Evolutionary conservation across 2,113 vertebrate species (phyloP).

Genomic region (Pangasianodon gigas): DNA sequence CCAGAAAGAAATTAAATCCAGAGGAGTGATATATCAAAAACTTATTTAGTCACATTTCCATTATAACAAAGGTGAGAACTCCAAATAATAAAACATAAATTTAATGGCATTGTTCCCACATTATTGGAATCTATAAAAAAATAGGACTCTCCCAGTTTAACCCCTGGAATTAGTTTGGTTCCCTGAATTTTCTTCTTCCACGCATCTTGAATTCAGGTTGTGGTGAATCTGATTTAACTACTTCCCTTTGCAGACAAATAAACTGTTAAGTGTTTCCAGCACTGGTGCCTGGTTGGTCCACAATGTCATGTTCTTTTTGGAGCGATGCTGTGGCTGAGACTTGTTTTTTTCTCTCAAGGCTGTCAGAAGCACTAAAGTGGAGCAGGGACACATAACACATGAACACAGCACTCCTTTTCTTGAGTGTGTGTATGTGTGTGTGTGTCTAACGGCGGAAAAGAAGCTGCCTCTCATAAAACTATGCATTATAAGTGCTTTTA

Average conservation of each 20-base stretch:
- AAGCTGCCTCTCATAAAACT: constrained; percentile 18
- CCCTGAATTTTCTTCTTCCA: neutral
- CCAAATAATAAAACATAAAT: too few relatives aligned
- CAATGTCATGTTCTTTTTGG: neutral
- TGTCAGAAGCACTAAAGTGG: constrained; percentile 5
- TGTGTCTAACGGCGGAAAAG: neutral
- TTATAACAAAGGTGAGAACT: too few relatives aligned
- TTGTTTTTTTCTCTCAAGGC: neutral
- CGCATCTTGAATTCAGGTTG: neutral
- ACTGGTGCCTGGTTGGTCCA: neutral
- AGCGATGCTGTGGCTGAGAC: constrained; percentile 10
- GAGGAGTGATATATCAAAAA: too few relatives aligned
- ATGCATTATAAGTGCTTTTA: constrained; percentile 33
- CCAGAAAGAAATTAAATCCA: too few relatives aligned
- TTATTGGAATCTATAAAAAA: neutral
- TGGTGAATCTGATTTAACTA: neutral
- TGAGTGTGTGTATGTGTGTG: neutral
- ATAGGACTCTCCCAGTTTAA: neutral
- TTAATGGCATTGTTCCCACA: neutral
- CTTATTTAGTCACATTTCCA: too few relatives aligned
- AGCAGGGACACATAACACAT: neutral
- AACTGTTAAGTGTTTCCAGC: constrained; percentile 10
- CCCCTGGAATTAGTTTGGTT: neutral
- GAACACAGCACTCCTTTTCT: constrained; percentile 58
- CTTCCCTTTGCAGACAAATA: neutral